Conservation (phyloP, 2,888 invertebrate species). For the Phyto melanocephala region DNA sequence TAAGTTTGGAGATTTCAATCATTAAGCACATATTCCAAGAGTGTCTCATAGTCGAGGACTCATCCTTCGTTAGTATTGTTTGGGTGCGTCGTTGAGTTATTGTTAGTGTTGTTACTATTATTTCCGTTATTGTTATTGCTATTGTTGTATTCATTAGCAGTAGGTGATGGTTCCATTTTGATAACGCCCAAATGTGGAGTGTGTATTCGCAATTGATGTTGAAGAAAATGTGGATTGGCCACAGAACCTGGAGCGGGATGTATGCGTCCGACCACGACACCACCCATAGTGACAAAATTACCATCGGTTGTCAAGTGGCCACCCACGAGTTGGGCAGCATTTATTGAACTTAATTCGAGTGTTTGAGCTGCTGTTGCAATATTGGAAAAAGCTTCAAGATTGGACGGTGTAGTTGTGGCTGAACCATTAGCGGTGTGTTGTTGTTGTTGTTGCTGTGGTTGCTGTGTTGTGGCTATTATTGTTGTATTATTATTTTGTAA, state of each 20-base stretch:
- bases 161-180: constrained; percentile 71
- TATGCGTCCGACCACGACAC: constrained; percentile 75
- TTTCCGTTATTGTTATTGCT: constrained; percentile 43
- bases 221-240: constrained; percentile 63
- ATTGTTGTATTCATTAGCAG: constrained; percentile 60
- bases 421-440: constrained; percentile 66
- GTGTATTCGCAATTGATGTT: constrained; percentile 67
- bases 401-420: constrained; percentile 62
- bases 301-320: constrained; percentile 75
- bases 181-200: constrained; percentile 74
- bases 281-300: constrained; percentile 76
- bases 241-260: constrained; percentile 65
- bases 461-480: constrained; percentile 66
- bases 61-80: constrained; percentile 71
- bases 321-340: constrained; percentile 71
- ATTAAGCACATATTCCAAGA: constrained; percentile 74
- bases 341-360: constrained; percentile 67
- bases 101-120: constrained; percentile 50
- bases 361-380: constrained; percentile 64
- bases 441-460: constrained; percentile 61
- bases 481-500: constrained; percentile 67
- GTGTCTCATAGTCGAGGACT: constrained; percentile 71
- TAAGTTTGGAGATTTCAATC: constrained; percentile 56
- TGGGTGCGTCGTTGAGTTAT: constrained; percentile 60
- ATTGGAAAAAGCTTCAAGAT: constrained; percentile 63